These are phyloP conservation scores for Acanthisitta chloris DNA, from an alignment of 2,113 vertebrate species.

Conservation along the genomic window DNA sequence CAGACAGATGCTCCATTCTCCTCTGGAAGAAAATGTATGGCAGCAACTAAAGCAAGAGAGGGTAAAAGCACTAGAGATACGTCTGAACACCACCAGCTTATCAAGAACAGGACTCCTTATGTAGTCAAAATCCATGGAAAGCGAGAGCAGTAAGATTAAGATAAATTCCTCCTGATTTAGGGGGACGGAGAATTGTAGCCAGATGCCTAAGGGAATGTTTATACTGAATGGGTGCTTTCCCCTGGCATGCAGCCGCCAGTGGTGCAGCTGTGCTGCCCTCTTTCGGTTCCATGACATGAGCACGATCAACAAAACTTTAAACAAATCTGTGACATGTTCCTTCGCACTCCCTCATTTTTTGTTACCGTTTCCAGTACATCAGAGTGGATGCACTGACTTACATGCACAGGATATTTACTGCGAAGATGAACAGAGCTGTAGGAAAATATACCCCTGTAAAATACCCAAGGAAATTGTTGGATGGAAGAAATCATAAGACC, in stretches of 20 bases:
- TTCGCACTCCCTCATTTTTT: neutral
- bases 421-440: neutral
- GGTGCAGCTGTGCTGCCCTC: constrained; percentile 47
- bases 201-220: neutral
- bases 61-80: neutral
- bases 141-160: neutral
- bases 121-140: neutral
- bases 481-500: neutral
- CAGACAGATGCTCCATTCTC: neutral
- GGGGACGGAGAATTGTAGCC: neutral
- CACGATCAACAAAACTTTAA: neutral
- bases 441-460: neutral
- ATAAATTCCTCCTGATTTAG: neutral
- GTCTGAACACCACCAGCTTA: neutral
- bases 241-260: fast-evolving
- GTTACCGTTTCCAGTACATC: neutral
- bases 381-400: neutral
- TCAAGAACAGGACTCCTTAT: neutral
- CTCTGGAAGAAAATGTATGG: neutral
- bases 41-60: neutral
- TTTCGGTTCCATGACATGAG: neutral
- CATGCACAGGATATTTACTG: neutral
- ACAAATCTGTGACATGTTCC: neutral
- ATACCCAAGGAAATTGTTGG: neutral
- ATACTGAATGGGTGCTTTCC: neutral